These are phyloP conservation scores for Ectropis grisescens DNA, from an alignment of 1,140 invertebrate species.

Conservation along the genomic window DNA sequence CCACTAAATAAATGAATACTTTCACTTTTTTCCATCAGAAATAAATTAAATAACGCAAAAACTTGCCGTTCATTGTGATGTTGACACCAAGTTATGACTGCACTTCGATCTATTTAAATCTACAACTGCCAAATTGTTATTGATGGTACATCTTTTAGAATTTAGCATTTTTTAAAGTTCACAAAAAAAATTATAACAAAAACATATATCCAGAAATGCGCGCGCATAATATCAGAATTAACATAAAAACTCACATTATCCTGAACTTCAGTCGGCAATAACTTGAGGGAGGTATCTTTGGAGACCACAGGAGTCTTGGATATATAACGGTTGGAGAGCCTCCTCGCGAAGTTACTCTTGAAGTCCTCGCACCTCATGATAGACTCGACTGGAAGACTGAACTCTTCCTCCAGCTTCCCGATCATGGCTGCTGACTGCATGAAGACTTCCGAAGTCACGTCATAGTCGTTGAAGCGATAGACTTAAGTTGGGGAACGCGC, in stretches of 20 bases:
- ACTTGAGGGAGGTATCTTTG: constrained; percentile 29
- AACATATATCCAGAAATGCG: too few relatives aligned
- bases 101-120: too few relatives aligned
- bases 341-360: constrained; percentile 60
- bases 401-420: constrained; percentile 39
- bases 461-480: background rate
- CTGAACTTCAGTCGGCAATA: constrained; percentile 18
- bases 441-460: background rate
- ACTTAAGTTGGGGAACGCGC: too few relatives aligned
- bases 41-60: too few relatives aligned
- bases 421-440: constrained; percentile 26
- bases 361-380: constrained; percentile 62
- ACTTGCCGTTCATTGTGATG: too few relatives aligned
- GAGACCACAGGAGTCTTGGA: constrained; percentile 27
- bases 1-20: constrained; percentile 4
- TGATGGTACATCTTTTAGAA: too few relatives aligned
- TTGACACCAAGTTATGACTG: too few relatives aligned
- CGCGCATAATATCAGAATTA: too few relatives aligned
- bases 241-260: constrained; percentile 50
- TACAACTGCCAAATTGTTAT: too few relatives aligned
- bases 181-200: too few relatives aligned
- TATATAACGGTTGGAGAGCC: constrained; percentile 51
- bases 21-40: too few relatives aligned
- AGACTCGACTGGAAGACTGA: constrained; percentile 51
- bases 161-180: background rate